Percentiles rank a stretch among this genome's conserved stretches.
These are phyloP conservation scores for Alviniconcha strummeri DNA, from an alignment of 2,888 invertebrate genomes.

Conservation along the genomic window DNA sequence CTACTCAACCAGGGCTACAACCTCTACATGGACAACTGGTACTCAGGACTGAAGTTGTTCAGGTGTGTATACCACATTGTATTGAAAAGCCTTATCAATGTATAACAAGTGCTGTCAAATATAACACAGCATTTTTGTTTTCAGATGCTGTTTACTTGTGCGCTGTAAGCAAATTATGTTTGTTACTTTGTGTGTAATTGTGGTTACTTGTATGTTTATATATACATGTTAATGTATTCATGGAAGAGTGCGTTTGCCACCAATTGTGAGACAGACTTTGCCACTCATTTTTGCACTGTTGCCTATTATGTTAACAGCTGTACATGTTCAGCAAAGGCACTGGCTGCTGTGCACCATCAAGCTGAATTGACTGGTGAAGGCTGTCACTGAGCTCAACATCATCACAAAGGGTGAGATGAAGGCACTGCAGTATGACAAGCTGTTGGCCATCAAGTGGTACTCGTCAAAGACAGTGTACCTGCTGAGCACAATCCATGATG, in stretches of 20 bases:
- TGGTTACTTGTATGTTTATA: not conserved
- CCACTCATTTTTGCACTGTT: no score
- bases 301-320: not conserved
- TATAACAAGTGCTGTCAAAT: no score
- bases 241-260: not conserved
- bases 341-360: slow-evolving; percentile 24
- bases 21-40: slow-evolving; percentile 2
- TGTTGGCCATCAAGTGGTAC: slow-evolving; percentile 14
- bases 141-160: not conserved
- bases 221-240: not conserved
- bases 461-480: slow-evolving; percentile 12
- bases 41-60: not conserved
- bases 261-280: no score
- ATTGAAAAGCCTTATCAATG: no score
- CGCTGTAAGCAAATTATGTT: not conserved
- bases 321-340: slow-evolving; percentile 10
- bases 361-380: slow-evolving; percentile 14
- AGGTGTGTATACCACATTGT: not conserved
- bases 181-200: not conserved
- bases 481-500: slow-evolving; percentile 10
- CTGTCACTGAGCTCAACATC: not conserved
- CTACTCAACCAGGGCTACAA: slow-evolving; percentile 21
- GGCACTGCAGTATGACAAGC: not conserved
- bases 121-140: not conserved
- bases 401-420: not conserved